Evolutionary conservation across 2,113 vertebrate genomes (phyloP), one percentile per base, ranked within the genome.

Genomic region (Callorhinus ursinus): DNA sequence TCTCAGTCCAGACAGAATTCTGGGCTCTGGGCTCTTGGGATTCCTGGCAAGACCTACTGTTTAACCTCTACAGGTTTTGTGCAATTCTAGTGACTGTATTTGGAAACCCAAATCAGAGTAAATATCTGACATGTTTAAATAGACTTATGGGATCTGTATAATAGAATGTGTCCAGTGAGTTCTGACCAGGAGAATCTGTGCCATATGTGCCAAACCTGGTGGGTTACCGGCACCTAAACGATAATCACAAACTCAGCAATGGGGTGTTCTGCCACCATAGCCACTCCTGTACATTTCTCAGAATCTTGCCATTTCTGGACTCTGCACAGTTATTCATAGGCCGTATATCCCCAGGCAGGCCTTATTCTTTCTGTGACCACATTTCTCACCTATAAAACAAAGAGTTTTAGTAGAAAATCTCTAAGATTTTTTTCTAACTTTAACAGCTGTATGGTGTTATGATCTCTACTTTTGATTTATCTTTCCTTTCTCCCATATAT

Each of bases 381-480:
- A 6, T 82, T 90, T 80, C 19, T 57, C 49, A 89, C 61, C 12
- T 94, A 28, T 82, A 71, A 96, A 92, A 87, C 36, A 82, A 86
- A 18, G 21, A 5, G 12, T 57, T 55, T 92, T 55, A 96, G 24
- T 42, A 97, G 69, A 83, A 93, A 95, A 63, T 42, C 51, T 7
- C 77, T 82, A 59, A 93, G 14, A 76, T 90, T 24, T 63, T 92
- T 88, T 95, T 81, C 19, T 72, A 86, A 57, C 69, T 84, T 65
- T 71, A 83, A 82, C 46, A 72, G 83, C 33, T 24, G 4, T 65
- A 39, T 74, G 55, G 36, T 87, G 9, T 57, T 86, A 46, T 33
- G 53, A 93, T 79, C 53, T 89, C 36, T 82, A 51, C 31, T 77
- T 95, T 92, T 95, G 76, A 85, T 95, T 96, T 97, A 65, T 85